Base-by-base conservation (phyloP, 2,797 vertebrate species). In the Furcifer pardalis region DNA sequence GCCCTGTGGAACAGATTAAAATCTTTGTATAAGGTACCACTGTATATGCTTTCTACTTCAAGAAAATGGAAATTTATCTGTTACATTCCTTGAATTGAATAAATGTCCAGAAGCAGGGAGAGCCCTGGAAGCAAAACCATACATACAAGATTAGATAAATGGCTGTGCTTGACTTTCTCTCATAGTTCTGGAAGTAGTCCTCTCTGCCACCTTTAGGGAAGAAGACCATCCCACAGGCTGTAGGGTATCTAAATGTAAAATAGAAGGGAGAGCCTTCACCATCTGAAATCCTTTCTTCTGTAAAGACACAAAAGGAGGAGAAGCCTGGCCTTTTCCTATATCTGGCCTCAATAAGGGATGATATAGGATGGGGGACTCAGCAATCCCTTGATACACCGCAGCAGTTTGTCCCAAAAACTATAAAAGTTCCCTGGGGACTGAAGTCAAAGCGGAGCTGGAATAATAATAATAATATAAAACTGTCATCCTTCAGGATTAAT, bases 371-470 rank as follows among this genome's bases (percentile, higher is more conserved):
- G 37, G 46, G 37, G 9, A 30, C 35, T 72, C 9, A 81, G 15
- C 23, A 19, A 68, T 59, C 32, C 19, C 37, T 62, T 46, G 30
- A 8, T 32, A 7, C 25, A 1, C 30, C 79, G 46, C n/a, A 56
- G 35, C 1, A 77, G 44, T 19, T 77, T 0, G 0, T 1, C 35
- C 1, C 49, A 15, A 81, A 15, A 37, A 23, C 86, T 52, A 69
- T 42, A 62, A 76, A 77, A 79, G 0, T 0, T 23, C 84, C 49
- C 37, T 60, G 44, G 35, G n/a, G 25, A 35, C 76, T 85, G 15
- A 77, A 81, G 0, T 1, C 78, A 59, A 15, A 59, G 65, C n/a
- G n/a, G n/a, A 68, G 37, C 40, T 73, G 40, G 17, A 66, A 79
- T 27, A 80, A 12, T 49, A 59, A 84, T 15, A 37, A 56, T 35